Base-by-base conservation (phyloP, 2,113 vertebrate genomes). In the Petrocephalus zakoni region DNA sequence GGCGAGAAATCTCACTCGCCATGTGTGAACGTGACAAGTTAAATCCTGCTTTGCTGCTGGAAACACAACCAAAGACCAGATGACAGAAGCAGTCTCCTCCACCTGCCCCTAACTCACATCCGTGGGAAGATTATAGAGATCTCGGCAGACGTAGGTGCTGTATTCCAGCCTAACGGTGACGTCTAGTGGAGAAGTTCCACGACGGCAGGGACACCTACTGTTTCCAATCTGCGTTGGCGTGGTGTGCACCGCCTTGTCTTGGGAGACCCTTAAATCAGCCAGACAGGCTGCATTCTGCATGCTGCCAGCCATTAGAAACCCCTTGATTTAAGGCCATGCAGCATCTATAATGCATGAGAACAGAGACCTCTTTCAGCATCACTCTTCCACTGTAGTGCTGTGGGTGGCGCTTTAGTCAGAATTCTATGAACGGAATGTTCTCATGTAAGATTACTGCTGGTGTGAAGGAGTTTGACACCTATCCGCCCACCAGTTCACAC, bases 341-440 rank as follows among this genome's bases (percentile, higher is more conserved):
- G 81, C 46, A 83, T 83, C 46, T 83, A 49, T 49, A 83, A 22
- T 83, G 81, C 81, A 78, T 78, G 72, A 42, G 72, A 78, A 42
- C 68, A 82, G 78, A 46, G 34, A 10, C 37, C 17, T 19, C 81
- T 49, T 83, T 49, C 46, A 37, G 34, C 22, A 49, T 83, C 46
- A 5, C 46, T 10, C 2, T 83, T 83, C 37, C 46, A 47, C 46
- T 47, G 19, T 17, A 11, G 7, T 49, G 6, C 81, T n/a, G 8
- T 49, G 37, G 42, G 22, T 22, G 37, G 81, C 21, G 37, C 81
- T 83, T 13, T 78, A 78, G 15, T 42, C 34, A 78, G 72, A 42
- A 78, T 7, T 19, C 11, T 78, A 75, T 75, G 25, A 42, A 34
- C 34, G 19, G 29, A 34, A 37, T 37, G 72, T 78, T 78, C 72